Conservation (phyloP, 2,888 invertebrate genomes). For the Limnephilus rhombicus region DNA sequence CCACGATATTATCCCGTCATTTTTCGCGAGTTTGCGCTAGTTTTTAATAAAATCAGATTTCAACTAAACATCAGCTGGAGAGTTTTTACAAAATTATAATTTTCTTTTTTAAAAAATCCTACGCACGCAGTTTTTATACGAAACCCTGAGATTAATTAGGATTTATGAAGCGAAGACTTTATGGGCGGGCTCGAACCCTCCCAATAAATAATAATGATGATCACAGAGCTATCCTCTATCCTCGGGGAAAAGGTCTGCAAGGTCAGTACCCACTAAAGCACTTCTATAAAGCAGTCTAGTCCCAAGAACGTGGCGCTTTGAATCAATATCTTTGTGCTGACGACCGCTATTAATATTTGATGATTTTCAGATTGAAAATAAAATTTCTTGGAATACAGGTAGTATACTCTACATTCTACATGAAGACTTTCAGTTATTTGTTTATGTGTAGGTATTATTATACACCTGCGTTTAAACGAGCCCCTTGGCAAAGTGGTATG, state of each 20-base stretch:
- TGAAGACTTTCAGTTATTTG: not conserved
- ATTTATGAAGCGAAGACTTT: not conserved
- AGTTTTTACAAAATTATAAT: not conserved
- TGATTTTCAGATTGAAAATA: not conserved
- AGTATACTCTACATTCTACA: not conserved
- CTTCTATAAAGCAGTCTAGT: not conserved
- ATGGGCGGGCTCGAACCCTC: not conserved
- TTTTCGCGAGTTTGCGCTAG: too few species aligned
- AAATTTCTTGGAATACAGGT: not conserved
- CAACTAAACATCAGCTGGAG: not conserved
- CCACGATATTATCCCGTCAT: too few species aligned
- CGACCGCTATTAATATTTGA: not conserved
- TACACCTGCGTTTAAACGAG: too few species aligned
- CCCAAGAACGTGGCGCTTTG: not conserved
- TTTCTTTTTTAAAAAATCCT: not conserved
- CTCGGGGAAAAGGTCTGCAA: not conserved
- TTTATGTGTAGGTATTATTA: not conserved
- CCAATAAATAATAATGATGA: slow-evolving; percentile 1
- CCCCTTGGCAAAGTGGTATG: too few species aligned
- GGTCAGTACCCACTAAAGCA: not conserved
- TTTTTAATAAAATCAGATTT: too few species aligned
- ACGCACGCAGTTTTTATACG: not conserved
- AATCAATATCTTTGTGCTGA: not conserved
- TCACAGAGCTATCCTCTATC: not conserved
- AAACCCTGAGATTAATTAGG: not conserved